Base-by-base conservation (phyloP, 2,888 invertebrate species). In the Dryococelus australis region DNA sequence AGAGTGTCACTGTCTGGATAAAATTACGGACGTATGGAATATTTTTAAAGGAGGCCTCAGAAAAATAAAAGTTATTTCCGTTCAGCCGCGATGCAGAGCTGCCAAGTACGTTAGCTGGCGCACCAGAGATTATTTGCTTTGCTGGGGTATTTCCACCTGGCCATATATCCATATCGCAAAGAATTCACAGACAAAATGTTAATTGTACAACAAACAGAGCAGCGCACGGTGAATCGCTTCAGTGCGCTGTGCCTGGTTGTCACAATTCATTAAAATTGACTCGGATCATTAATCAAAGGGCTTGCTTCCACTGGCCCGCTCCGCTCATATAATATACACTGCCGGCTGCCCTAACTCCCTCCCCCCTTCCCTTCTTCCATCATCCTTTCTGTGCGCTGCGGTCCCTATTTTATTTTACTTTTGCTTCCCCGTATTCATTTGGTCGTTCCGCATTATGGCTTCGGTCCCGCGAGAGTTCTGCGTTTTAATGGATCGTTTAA, bases 211-310 rank as follows among this genome's bases (percentile, higher is more conserved):
- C n/a, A 65, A 65, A 65, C 24, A 65, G 65, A 65, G 65, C n/a
- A 12, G 1, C n/a, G 8, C n/a, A 3, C 65, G 65, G 65, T 16
- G 65, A 65, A 65, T 65, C n/a, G n/a, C 65, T 65, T 3, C 20
- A 65, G n/a, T 20, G n/a, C 65, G 8, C 65, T 10, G 8, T 1
- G 65, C 65, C n/a, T 65, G 65, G 65, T 24, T 83, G 83, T 83
- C 35, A 83, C 83, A 83, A 35, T 83, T 83, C 35, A 83, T 83
- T 83, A 83, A 83, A 83, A 83, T 43, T 83, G 83, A 43, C 83
- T 83, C 83, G 83, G 35, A 83, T 43, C 83, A 83, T 83, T 83
- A 83, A 83, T 83, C 83, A 83, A 83, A 83, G 83, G 83, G 83
- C n/a, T 83, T 43, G 24, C 65, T 65, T n/a, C 65, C n/a, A 65